phyloP scores from a whole-genome alignment of 1,140 invertebrate genomes.

The Tetramorium simillimum region DNA sequence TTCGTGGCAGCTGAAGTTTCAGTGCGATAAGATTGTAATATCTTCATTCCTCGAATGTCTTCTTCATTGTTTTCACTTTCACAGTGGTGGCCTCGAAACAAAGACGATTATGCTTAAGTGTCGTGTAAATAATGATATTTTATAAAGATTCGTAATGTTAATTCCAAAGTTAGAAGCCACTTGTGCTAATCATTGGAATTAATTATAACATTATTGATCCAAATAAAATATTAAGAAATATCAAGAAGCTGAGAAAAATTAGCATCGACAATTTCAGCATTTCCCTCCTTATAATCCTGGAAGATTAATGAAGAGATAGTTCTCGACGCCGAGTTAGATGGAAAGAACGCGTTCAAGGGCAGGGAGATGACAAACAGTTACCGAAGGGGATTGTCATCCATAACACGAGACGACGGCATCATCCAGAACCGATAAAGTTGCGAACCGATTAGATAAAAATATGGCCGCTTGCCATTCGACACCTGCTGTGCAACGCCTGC shows the following conservation, averaged over 20 bases:
- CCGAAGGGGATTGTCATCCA: background rate
- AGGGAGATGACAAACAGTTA: conserved; percentile 21
- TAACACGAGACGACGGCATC: background rate
- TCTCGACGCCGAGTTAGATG: background rate
- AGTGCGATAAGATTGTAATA: background rate
- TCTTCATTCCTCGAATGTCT: background rate
- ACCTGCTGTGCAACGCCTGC: conserved; percentile 76
- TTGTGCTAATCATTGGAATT: background rate
- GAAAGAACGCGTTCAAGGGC: background rate
- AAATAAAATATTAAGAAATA: background rate
- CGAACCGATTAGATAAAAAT: conserved; percentile 1
- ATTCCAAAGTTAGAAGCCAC: background rate
- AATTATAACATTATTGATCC: background rate
- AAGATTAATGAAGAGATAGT: background rate
- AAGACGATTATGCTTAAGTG: background rate
- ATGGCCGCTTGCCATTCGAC: conserved; percentile 83
- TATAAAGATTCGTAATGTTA: background rate
- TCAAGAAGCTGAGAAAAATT: background rate
- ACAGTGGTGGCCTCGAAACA: background rate
- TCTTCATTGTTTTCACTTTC: background rate
- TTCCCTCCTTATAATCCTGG: background rate
- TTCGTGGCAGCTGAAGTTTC: background rate
- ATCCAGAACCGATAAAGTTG: conserved; percentile 13
- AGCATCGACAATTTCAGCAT: background rate
- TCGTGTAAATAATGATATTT: background rate